Base-by-base conservation (phyloP, 2,797 vertebrate species). In the Vultur gryphus region DNA sequence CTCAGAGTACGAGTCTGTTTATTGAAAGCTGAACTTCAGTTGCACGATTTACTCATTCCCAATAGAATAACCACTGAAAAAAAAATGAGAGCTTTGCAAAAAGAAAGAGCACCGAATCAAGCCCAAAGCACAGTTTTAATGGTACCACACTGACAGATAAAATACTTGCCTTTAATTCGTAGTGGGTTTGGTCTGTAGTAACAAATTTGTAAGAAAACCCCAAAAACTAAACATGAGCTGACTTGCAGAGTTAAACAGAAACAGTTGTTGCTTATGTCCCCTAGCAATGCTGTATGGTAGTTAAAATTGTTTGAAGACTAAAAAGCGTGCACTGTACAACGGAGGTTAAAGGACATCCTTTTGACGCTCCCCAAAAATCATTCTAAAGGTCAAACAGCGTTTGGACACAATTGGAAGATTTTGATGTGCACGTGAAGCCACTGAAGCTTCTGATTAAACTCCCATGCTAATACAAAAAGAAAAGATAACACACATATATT, bases 21-120 rank as follows among this genome's bases (percentile, higher is more conserved):
- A 96, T 71, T 97, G 93, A 97, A 93, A 93, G 87, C 80, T 13
- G 31, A 95, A 94, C 78, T 95, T 91, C 93, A 92, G 41, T 91
- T 92, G 46, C 64, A 94, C 88, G 76, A 91, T 92, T 93, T 96
- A 76, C 52, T 85, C 71, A 78, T 71, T 80, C n/a, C 43, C 65
- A 71, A 48, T 10, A 69, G 89, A 90, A 81, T 37, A 69, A 12
- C 48, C 33, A 82, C 44, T 62, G 54, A 73, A 81, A 77, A 67
- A 67, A 51, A 51, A 46, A 41, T 1, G 4, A 76, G 28, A 66
- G 33, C 29, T 76, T 52, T 59, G 48, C 57, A 88, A 91, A 91
- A 91, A 77, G 41, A 65, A 25, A 31, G 17, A 91, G 59, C 2
- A 4, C 54, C 93, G 78, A 94, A 89, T 87, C 23, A 84, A 54